Conservation (phyloP, 1,140 invertebrate species). For the Aphis gossypii region DNA sequence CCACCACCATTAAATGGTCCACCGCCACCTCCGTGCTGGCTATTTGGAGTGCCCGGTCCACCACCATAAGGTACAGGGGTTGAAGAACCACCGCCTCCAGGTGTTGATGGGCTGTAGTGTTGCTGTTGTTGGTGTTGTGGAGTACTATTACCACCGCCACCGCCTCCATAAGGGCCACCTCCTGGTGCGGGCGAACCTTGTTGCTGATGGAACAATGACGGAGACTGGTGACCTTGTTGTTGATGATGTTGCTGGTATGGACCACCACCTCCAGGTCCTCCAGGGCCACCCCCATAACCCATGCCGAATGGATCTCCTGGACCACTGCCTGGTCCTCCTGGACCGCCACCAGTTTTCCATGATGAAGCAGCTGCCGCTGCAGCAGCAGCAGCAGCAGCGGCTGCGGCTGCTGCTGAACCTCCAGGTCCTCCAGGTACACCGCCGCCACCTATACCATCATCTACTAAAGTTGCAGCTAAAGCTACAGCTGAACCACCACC, state of each 20-base stretch:
- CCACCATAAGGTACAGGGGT: constrained; percentile 44
- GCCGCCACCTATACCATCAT: not conserved
- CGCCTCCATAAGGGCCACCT: not conserved
- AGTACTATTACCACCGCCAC: constrained; percentile 22
- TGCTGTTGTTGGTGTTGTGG: constrained; percentile 48
- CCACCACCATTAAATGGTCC: constrained; percentile 34
- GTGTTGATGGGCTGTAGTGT: constrained; percentile 37
- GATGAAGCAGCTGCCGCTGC: constrained; percentile 16
- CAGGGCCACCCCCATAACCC: not conserved
- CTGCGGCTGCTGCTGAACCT: not conserved
- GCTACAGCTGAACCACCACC: constrained; percentile 4
- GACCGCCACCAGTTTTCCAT: constrained; percentile 37
- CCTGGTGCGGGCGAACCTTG: constrained; percentile 34
- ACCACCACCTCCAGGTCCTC: not conserved
- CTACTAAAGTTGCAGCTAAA: constrained; percentile 12
- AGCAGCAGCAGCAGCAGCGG: constrained; percentile 31
- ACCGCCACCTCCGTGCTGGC: not conserved
- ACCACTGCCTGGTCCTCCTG: constrained; percentile 28
- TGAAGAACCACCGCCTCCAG: constrained; percentile 29
- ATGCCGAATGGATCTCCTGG: constrained; percentile 41
- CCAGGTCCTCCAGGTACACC: constrained; percentile 21
- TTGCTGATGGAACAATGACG: constrained; percentile 51
- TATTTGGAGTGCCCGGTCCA: constrained; percentile 47
- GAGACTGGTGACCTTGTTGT: constrained; percentile 42
- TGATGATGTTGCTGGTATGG: constrained; percentile 49